Conservation (phyloP, 2,888 invertebrate species). For the Serripes groenlandicus region DNA sequence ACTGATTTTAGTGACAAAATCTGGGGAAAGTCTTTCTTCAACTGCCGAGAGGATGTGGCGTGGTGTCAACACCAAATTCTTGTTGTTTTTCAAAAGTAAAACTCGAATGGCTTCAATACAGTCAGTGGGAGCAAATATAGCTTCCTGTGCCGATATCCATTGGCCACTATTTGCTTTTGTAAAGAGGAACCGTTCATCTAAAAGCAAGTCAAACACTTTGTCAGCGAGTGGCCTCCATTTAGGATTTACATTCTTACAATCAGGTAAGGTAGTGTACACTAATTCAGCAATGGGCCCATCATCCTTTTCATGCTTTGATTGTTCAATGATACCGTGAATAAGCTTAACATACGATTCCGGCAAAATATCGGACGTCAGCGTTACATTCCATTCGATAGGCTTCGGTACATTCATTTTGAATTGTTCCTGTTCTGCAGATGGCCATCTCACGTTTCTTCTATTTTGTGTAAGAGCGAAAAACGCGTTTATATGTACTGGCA, state of each 20-base stretch:
- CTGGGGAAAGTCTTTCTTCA: not conserved
- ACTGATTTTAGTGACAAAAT: not conserved
- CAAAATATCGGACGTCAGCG: constrained; percentile 35
- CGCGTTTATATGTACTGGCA: constrained; percentile 55
- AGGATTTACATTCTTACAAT: not conserved
- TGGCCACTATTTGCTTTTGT: constrained; percentile 46
- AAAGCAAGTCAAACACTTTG: constrained; percentile 13
- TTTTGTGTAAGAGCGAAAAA: constrained; percentile 52
- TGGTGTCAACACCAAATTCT: not conserved
- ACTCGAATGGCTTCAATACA: constrained; percentile 3
- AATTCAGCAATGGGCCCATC: not conserved
- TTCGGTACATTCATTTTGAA: constrained; percentile 29
- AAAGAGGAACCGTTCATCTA: constrained; percentile 25
- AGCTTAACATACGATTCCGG: constrained; percentile 41
- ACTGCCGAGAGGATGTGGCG: not conserved
- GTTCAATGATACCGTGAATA: not conserved
- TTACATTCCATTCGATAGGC: constrained; percentile 47
- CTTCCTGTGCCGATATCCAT: constrained; percentile 48
- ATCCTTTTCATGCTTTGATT: not conserved
- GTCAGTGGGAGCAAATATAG: constrained; percentile 23
- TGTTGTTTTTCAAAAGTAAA: not conserved
- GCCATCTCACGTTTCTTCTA: constrained; percentile 43
- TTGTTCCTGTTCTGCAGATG: constrained; percentile 31
- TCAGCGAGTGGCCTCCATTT: constrained; percentile 32
- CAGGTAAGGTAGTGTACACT: constrained; percentile 35